A percentile compares a stretch with the other conserved stretches of the same genome.
phyloP scores from a whole-genome alignment of 2,888 invertebrate genomes.

The Heliconius erato region DNA sequence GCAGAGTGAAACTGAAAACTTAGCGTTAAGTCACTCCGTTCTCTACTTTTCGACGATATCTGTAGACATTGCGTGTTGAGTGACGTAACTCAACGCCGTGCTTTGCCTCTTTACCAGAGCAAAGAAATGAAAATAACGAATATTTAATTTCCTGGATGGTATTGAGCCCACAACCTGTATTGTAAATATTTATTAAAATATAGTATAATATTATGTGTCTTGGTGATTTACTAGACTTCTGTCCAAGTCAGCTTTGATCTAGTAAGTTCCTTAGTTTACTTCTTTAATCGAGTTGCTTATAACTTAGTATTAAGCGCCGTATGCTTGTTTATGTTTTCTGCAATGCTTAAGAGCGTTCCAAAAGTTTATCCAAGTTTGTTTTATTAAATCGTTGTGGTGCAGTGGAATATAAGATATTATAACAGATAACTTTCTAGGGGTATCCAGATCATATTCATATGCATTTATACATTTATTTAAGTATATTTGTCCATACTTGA shows the following conservation, averaged over 20 bases:
- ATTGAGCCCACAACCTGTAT: too few species aligned
- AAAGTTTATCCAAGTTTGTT: constrained; percentile 28
- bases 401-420: neutral
- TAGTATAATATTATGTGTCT: neutral
- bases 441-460: neutral
- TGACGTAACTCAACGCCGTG: neutral
- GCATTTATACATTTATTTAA: neutral
- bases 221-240: neutral
- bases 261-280: constrained; percentile 73
- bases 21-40: neutral
- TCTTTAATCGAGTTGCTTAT: constrained; percentile 78
- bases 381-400: neutral
- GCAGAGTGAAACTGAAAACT: neutral
- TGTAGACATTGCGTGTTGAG: neutral
- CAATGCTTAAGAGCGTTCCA: constrained; percentile 62
- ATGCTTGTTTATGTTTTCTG: constrained; percentile 78
- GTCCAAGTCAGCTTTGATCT: constrained; percentile 64
- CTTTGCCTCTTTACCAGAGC: neutral
- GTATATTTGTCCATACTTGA: too few species aligned
- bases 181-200: too few species aligned
- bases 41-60: neutral
- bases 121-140: neutral
- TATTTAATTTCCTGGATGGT: too few species aligned
- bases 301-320: constrained; percentile 80
- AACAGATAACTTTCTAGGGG: neutral